A percentile compares a stretch with the other conserved stretches of the same genome.
Evolutionary conservation across 2,113 vertebrate genomes (phyloP).

Genomic region (Chloroceryle aenea): DNA sequence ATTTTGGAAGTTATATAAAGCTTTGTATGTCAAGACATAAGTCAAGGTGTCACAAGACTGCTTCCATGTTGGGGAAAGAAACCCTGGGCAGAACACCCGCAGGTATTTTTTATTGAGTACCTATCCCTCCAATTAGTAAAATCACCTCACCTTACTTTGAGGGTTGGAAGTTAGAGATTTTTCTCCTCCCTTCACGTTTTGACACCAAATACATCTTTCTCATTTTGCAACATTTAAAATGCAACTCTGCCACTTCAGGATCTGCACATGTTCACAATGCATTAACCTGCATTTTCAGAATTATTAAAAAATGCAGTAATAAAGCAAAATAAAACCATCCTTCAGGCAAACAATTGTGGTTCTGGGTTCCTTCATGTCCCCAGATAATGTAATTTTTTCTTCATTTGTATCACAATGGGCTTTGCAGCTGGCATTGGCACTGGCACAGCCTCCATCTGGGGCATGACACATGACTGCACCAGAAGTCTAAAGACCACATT

Average conservation of each 20-base stretch:
- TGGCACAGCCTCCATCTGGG: not conserved
- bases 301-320: not conserved
- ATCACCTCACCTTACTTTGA: not conserved
- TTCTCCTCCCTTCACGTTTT: conserved; percentile 16
- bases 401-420: not conserved
- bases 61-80: not conserved
- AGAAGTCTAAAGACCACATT: not conserved
- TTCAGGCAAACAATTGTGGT: not conserved
- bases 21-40: not conserved
- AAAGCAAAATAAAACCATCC: not conserved
- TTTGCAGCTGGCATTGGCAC: not conserved
- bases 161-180: not conserved
- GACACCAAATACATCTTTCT: conserved; percentile 40
- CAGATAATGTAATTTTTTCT: not conserved
- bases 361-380: not conserved
- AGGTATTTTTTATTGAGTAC: not conserved
- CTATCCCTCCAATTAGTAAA: not conserved
- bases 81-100: not conserved
- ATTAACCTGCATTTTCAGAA: not conserved
- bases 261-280: not conserved
- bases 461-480: accelerated
- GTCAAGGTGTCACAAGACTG: not conserved
- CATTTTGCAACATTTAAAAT: not conserved
- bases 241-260: not conserved
- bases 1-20: not conserved